Evolutionary conservation across 2,113 vertebrate species (phyloP).

Genomic region (Lagopus muta): DNA sequence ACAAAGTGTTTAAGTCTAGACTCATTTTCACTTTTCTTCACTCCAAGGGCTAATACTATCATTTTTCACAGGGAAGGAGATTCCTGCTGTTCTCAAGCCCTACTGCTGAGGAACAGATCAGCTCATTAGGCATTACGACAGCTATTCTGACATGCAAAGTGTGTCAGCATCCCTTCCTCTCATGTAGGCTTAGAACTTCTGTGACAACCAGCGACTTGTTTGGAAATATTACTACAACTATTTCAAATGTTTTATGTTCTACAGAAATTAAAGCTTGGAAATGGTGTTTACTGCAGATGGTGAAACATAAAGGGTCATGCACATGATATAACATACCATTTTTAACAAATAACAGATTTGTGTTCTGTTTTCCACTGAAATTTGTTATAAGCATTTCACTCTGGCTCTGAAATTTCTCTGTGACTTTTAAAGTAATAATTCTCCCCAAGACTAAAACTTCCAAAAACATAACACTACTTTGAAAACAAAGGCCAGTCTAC

Average conservation of each 20-base stretch:
- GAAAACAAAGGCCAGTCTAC: background rate
- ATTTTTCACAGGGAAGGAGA: background rate
- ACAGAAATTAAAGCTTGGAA: slow-evolving; percentile 19
- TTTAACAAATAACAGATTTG: slow-evolving; percentile 31
- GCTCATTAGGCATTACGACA: background rate
- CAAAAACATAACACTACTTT: background rate
- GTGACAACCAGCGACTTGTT: background rate
- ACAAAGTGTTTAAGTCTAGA: background rate
- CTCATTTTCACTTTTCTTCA: background rate
- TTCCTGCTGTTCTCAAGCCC: slow-evolving; percentile 3
- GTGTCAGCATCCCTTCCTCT: background rate
- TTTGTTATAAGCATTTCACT: background rate
- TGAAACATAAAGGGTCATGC: background rate
- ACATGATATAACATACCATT: background rate
- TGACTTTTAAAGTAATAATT: slow-evolving; percentile 6
- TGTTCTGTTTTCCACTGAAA: background rate
- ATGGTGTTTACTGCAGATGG: slow-evolving; percentile 25
- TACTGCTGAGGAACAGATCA: background rate
- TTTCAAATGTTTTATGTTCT: background rate
- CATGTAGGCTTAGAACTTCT: background rate
- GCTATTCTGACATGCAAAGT: background rate
- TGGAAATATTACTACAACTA: background rate
- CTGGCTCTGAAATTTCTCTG: background rate
- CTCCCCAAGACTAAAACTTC: slow-evolving; percentile 2
- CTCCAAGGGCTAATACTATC: background rate